Percentiles rank a stretch among this genome's conserved stretches.
Conservation (phyloP, 2,888 invertebrate genomes). For the Catocala fraxini region DNA sequence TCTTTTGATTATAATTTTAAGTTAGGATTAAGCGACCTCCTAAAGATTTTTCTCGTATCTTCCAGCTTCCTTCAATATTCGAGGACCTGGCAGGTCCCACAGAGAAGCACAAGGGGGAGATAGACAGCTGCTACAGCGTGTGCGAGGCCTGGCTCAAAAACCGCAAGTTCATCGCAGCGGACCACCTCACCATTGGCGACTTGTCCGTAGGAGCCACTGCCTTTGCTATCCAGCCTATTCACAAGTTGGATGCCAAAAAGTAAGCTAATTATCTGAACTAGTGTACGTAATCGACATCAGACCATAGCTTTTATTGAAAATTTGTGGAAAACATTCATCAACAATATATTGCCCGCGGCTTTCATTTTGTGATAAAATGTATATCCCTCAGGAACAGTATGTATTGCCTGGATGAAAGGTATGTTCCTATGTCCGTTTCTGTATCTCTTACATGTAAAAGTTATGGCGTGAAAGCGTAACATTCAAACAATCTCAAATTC, state of each 20-base stretch:
- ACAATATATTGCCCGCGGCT: too few species aligned
- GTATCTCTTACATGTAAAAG: too few species aligned
- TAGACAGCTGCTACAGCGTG: slow-evolving; percentile 47
- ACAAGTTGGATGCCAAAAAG: slow-evolving; percentile 54
- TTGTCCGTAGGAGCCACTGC: slow-evolving; percentile 57
- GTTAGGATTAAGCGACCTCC: too few species aligned
- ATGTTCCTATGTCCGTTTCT: too few species aligned
- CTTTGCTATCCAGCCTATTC: slow-evolving; percentile 45
- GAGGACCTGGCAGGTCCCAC: slow-evolving; percentile 38
- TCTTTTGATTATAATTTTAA: too few species aligned
- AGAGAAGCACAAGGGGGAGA: slow-evolving; percentile 32
- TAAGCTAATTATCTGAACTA: slow-evolving; percentile 27
- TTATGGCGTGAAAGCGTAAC: too few species aligned
- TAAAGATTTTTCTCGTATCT: not conserved
- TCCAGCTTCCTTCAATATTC: slow-evolving; percentile 51
- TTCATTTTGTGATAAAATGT: too few species aligned
- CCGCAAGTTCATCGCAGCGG: slow-evolving; percentile 42
- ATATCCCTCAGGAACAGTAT: too few species aligned
- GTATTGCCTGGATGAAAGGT: too few species aligned
- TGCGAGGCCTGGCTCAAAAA: slow-evolving; percentile 47
- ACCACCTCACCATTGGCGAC: slow-evolving; percentile 60
- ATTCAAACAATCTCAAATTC: too few species aligned
- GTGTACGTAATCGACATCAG: not conserved
- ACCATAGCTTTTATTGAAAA: too few species aligned
- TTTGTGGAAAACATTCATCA: not conserved